Evolutionary conservation across 2,888 invertebrate species (phyloP), one percentile per base, ranked within the genome.

Genomic region (Petrophora chlorosata): DNA sequence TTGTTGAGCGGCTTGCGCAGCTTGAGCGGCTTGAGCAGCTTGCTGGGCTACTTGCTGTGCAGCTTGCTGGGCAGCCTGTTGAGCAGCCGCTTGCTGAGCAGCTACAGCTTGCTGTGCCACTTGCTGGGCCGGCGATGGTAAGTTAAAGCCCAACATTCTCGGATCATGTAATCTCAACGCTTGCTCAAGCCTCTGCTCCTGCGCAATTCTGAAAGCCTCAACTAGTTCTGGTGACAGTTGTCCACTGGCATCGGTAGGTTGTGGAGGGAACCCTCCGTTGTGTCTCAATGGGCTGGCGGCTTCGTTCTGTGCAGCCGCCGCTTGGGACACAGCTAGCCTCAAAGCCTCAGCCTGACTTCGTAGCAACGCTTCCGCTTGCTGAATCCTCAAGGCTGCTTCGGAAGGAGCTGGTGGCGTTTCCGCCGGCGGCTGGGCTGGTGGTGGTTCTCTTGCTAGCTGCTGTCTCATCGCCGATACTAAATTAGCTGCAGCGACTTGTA

Each of bases 341-440:
- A 97, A 89, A 0, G 96, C 96, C 78, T 97, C 97, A 0, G 96
- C 96, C 72, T 97, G 97, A 63, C 95, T 95, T 71, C 97, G 91
- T 13, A 97, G 86, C 39, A 97, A 88, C 0, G 95, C 95, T 78
- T 96, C 96, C 0, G 95, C 95, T 67, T 94, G 94, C 70, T 96
- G 96, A 88, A 95, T 94, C 56, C 94, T 87, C 28, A 94, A 71
- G 0, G 94, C 91, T 13, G 93, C 92, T 76, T 97, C 97, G 0
- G 95, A 95, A 55, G 96, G 96, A 22, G 95, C 95, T 54, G 96
- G 92, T 1, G 97, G 91, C 8, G 96, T 91, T 38, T 95, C 95
- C 61, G 95, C 94, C 1, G 95, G 94, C 23, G 94, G 94, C 65
- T 95, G 95, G 79, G 93, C 88, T 1, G 78, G 79, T 0, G 71